These are phyloP conservation scores for Mustela lutreola DNA, from an alignment of 2,113 vertebrate genomes.

Conservation along the genomic window DNA sequence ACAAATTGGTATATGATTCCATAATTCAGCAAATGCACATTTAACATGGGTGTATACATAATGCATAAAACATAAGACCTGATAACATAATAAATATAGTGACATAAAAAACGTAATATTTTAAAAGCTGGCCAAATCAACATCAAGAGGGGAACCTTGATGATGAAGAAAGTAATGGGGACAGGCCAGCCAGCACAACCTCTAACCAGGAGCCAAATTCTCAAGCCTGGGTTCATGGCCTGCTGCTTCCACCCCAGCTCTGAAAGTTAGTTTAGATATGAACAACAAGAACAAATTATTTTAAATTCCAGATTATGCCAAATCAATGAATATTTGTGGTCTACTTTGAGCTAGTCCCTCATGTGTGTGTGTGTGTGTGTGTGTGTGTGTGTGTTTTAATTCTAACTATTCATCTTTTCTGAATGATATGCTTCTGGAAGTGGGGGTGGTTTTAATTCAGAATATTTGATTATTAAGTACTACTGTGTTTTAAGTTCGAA, in stretches of 20 bases:
- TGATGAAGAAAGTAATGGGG: not conserved
- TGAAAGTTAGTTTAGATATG: conserved; percentile 34
- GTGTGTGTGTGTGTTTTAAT: not conserved
- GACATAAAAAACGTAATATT: not conserved
- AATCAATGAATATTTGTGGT: conserved; percentile 39
- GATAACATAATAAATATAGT: not conserved
- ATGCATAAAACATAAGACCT: not conserved
- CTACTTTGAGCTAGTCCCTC: not conserved
- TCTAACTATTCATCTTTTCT: not conserved
- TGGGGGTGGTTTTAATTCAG: not conserved
- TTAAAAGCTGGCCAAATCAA: not conserved
- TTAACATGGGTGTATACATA: not conserved
- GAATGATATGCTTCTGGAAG: not conserved
- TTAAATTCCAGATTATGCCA: conserved; percentile 33
- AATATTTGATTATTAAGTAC: not conserved
- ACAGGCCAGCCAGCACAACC: not conserved
- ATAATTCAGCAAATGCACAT: not conserved
- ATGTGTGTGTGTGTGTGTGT: not conserved
- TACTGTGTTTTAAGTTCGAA: not conserved
- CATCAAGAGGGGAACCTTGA: not conserved
- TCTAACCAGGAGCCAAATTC: not conserved
- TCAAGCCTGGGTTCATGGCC: not conserved
- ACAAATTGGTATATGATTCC: not conserved
- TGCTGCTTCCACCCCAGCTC: not conserved
- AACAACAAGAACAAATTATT: conserved; percentile 14